These are phyloP conservation scores for Nephila pilipes DNA, from an alignment of 1,140 invertebrate species.

Conservation along the genomic window DNA sequence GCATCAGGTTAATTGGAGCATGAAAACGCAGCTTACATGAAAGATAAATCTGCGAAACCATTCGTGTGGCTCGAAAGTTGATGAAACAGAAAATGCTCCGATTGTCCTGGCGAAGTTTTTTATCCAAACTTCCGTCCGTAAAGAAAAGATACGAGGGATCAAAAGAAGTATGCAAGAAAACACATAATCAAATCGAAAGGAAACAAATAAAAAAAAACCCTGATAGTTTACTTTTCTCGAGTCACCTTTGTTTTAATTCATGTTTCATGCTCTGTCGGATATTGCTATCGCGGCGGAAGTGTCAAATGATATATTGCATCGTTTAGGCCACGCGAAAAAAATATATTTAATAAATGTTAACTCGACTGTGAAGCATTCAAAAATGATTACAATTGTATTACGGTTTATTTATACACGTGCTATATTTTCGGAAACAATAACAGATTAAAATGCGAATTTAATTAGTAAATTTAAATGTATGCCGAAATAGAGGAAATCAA, in stretches of 20 bases:
- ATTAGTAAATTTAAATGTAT: too few relatives aligned
- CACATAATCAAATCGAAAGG: background rate
- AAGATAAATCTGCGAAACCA: background rate
- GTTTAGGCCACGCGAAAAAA: background rate
- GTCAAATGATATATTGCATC: background rate
- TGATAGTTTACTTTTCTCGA: background rate
- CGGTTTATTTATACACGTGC: background rate
- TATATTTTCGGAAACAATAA: background rate
- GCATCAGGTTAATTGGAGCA: slow-evolving; percentile 4
- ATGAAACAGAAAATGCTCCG: background rate
- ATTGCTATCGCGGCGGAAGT: background rate
- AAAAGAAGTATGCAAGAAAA: background rate
- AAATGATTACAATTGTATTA: background rate
- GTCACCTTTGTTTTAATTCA: slow-evolving; percentile 17
- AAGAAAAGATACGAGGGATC: background rate
- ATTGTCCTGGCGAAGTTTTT: background rate
- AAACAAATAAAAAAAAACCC: background rate
- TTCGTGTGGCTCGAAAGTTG: slow-evolving; percentile 4
- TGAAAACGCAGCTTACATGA: background rate
- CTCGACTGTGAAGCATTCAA: background rate
- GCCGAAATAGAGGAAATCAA: too few relatives aligned
- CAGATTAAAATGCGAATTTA: too few relatives aligned
- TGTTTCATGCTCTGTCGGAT: background rate
- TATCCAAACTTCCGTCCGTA: background rate
- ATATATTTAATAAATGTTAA: background rate